phyloP scores from a whole-genome alignment of 2,888 invertebrate genomes.

The Ischnus inquisitorius region DNA sequence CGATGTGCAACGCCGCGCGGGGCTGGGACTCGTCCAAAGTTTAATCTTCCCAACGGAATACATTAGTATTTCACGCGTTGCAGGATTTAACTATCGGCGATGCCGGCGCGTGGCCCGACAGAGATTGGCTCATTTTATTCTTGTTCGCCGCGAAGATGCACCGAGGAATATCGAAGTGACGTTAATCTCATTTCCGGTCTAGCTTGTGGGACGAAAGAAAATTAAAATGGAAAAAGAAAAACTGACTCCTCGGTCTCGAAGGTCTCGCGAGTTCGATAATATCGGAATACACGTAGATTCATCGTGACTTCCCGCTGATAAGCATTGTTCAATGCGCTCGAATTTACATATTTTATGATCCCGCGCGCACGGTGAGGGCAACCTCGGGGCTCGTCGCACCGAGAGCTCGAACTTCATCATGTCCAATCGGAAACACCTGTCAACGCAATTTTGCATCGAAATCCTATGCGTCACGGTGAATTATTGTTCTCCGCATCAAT shows the following conservation, averaged over 20 bases:
- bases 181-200: constrained; percentile 76
- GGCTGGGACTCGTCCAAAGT: neutral
- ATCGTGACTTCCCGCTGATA: constrained; percentile 18
- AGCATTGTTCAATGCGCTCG: constrained; percentile 3
- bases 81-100: neutral
- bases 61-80: constrained; percentile 27
- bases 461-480: constrained; percentile 35
- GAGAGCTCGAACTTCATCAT: constrained; percentile 46
- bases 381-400: neutral
- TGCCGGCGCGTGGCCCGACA: neutral
- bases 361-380: constrained; percentile 4
- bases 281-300: neutral
- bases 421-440: constrained; percentile 48
- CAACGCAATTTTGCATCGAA: constrained; percentile 37
- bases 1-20: neutral
- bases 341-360: constrained; percentile 58
- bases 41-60: constrained; percentile 34
- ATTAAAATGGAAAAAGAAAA: constrained; percentile 33
- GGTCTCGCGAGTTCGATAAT: neutral
- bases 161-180: constrained; percentile 76
- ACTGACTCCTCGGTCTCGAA: neutral
- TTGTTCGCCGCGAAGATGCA: constrained; percentile 35
- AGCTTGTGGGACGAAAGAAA: neutral
- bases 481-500: constrained; percentile 34
- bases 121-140: neutral